Percentiles rank a stretch among this genome's conserved stretches.
phyloP scores from a whole-genome alignment of 2,113 vertebrate genomes.

The Solenodon paradoxus region DNA sequence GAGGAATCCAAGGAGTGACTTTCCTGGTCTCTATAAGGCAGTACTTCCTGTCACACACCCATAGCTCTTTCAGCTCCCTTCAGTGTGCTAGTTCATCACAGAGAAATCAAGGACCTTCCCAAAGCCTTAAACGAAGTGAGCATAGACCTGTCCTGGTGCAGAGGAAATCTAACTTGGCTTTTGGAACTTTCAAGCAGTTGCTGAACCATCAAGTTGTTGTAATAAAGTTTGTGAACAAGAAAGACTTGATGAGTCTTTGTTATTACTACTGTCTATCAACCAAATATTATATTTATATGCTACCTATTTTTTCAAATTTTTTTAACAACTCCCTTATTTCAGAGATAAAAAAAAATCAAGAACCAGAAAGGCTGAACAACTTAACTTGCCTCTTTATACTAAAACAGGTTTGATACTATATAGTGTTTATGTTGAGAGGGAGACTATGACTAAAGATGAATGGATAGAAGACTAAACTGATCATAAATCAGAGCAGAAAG shows the following conservation, averaged over 20 bases:
- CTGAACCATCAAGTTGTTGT: not conserved
- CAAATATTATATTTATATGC: not conserved
- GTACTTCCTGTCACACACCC: not conserved
- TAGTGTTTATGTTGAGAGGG: not conserved
- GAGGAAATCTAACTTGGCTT: not conserved
- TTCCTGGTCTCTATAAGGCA: not conserved
- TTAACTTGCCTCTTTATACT: not conserved
- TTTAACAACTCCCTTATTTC: not conserved
- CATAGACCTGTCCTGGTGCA: not conserved
- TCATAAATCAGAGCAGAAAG: not conserved
- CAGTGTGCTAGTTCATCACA: not conserved
- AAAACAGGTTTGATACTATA: not conserved
- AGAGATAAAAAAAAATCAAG: conserved; percentile 33
- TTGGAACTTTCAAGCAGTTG: not conserved
- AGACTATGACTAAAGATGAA: not conserved
- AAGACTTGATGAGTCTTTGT: not conserved
- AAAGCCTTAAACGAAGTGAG: not conserved
- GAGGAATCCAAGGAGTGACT: not conserved
- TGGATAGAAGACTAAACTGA: not conserved
- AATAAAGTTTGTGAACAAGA: not conserved
- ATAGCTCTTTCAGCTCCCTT: not conserved
- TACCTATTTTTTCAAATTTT: not conserved
- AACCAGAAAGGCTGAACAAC: not conserved
- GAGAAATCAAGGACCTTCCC: not conserved
- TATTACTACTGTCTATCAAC: not conserved